phyloP scores from a whole-genome alignment of 2,113 vertebrate genomes.

The Rallus limicola region DNA sequence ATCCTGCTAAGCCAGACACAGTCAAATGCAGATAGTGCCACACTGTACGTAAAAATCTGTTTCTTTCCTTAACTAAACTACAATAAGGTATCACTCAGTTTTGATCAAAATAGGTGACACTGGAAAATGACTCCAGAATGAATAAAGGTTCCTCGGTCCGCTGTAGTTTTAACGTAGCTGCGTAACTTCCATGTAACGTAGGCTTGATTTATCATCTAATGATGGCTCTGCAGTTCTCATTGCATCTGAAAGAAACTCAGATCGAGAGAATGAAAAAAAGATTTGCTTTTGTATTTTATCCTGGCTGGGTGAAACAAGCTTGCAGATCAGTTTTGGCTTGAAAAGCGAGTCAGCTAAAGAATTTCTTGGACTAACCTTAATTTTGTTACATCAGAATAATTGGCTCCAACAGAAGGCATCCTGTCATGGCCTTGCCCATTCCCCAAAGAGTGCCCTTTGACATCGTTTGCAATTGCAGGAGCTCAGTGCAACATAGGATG shows the following conservation, averaged over 20 bases:
- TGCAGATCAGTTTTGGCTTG: neutral
- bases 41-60: neutral
- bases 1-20: neutral
- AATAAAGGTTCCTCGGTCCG: neutral
- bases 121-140: neutral
- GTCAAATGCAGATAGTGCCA: neutral
- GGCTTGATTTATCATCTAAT: neutral
- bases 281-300: neutral
- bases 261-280: neutral
- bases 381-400: slow-evolving; percentile 43
- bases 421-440: slow-evolving; percentile 3
- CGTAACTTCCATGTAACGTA: neutral
- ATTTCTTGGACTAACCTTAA: slow-evolving; percentile 7
- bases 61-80: neutral
- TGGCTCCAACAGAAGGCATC: slow-evolving; percentile 18
- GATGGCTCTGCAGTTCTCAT: neutral
- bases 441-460: neutral
- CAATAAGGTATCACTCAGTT: neutral
- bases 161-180: neutral
- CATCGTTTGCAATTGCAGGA: neutral
- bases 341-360: slow-evolving; percentile 17
- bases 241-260: neutral
- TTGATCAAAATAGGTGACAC: neutral
- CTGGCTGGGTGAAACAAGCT: neutral
- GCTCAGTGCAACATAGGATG: neutral